These are phyloP conservation scores for Amaurobius ferox DNA, from an alignment of 2,888 invertebrate species.

Conservation along the genomic window DNA sequence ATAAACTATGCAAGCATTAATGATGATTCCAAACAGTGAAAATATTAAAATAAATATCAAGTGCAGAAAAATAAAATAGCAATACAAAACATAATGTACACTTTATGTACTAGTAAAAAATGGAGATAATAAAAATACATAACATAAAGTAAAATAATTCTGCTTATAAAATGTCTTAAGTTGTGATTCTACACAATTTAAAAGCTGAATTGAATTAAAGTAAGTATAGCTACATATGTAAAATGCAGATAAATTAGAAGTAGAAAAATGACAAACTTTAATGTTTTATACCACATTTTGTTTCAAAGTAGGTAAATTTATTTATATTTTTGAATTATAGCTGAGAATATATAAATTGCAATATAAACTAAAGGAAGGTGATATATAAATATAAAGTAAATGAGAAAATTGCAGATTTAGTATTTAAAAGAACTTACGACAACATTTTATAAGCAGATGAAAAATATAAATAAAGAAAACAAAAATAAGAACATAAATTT, in stretches of 20 bases:
- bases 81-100: constrained; percentile 48
- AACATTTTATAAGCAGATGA: not conserved
- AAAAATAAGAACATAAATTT: not conserved
- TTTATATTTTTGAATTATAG: too few species aligned
- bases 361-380: too few species aligned
- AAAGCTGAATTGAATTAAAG: too few species aligned
- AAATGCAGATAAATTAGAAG: too few species aligned
- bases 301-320: too few species aligned
- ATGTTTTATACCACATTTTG: too few species aligned
- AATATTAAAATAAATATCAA: constrained; percentile 75
- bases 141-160: constrained; percentile 26
- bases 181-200: too few species aligned
- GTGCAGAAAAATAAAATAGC: constrained; percentile 74
- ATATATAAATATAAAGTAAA: too few species aligned
- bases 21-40: constrained; percentile 43
- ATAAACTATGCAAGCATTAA: constrained; percentile 15
- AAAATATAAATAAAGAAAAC: not conserved
- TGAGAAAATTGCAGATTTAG: too few species aligned
- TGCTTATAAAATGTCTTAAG: not conserved
- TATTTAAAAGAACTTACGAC: not conserved
- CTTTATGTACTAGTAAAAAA: constrained; percentile 53
- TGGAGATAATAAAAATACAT: constrained; percentile 30
- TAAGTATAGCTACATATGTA: too few species aligned
- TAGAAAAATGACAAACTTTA: too few species aligned
- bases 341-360: too few species aligned